Conservation (phyloP, 2,888 invertebrate species). For the Hedychridium roseum region DNA sequence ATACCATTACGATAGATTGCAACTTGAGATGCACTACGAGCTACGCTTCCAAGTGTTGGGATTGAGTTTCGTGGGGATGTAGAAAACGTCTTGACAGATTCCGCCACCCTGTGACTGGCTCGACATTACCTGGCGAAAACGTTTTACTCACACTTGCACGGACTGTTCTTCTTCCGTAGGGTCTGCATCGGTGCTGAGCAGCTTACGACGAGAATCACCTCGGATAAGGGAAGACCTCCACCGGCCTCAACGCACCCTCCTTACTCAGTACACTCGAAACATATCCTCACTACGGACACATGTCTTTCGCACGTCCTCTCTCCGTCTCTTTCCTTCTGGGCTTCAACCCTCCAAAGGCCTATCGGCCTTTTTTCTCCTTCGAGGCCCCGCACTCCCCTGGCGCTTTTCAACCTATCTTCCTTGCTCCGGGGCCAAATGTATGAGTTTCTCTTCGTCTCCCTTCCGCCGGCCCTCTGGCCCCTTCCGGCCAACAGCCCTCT, state of each 20-base stretch:
- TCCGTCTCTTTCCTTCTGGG: conserved; percentile 6
- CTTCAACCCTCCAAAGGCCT: conserved; percentile 7
- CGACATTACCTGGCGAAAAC: too few relatives aligned
- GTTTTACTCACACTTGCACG: conserved; percentile 89
- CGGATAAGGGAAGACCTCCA: background rate
- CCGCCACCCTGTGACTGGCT: too few relatives aligned
- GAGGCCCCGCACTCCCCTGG: background rate
- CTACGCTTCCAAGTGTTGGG: too few relatives aligned
- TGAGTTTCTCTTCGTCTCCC: background rate
- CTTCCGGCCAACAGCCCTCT: conserved; percentile 1
- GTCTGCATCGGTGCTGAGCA: conserved; percentile 77
- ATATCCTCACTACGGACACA: conserved; percentile 40
- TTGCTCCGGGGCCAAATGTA: background rate
- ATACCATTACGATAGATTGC: too few relatives aligned
- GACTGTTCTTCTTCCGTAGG: conserved; percentile 91
- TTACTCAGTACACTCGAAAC: conserved; percentile 30
- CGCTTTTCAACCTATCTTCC: background rate
- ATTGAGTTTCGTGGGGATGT: too few relatives aligned
- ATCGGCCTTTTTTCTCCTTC: conserved; percentile 6
- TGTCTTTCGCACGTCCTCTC: conserved; percentile 28
- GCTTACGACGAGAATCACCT: conserved; percentile 17
- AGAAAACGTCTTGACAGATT: too few relatives aligned
- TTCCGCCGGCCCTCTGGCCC: background rate
- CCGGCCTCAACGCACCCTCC: conserved; percentile 30
- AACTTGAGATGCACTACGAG: too few relatives aligned